Base-by-base conservation (phyloP, 2,888 invertebrate genomes). In the Calameuta pallipes region DNA sequence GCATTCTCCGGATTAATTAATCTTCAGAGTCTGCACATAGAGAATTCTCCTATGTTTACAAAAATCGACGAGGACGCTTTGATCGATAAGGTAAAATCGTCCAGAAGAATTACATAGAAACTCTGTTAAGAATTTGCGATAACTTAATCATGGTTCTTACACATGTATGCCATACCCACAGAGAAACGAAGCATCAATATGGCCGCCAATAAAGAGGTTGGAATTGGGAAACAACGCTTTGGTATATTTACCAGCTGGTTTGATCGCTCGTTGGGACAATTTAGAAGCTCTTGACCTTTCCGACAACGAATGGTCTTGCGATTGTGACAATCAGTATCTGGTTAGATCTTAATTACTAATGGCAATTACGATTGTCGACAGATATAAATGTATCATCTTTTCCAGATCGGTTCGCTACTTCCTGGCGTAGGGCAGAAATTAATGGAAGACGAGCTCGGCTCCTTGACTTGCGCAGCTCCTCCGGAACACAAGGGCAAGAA, bases 281-380 rank as follows among this genome's bases (percentile, higher is more conserved):
- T 89, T 97, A 30, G 92, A 93, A 37, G 92, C 92, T 75, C 89
- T 97, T 75, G 95, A 96, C 83, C 93, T 97, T 12, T 93, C 94
- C 68, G 93, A 94, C 85, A 97, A 97, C 89, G 95, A 95, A 0
- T 97, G 94, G 95, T 92, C 94, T 36, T 97, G 97, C 88, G 96
- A 97, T 89, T 96, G 96, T 86, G 93, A 95, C 80, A 96, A 97
- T 79, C 95, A 96, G 86, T 96, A 96, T 94, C 93, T 97, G 92
- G 94, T 96, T 30, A 76, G 78, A 30, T 74, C 2, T 23, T 56
- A 23, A 56, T 56, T 9, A 23, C 9, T 23, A 23, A 56, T 56
- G 56, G 9, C 9, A 9, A 9, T 6, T 23, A 56, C 9, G 23
- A 9, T 56, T 56, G 0, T 56, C 56, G 56, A 9, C 23, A 56